Base-by-base conservation (phyloP, 2,113 vertebrate species). In the Pseudolaguvia tuberculata region DNA sequence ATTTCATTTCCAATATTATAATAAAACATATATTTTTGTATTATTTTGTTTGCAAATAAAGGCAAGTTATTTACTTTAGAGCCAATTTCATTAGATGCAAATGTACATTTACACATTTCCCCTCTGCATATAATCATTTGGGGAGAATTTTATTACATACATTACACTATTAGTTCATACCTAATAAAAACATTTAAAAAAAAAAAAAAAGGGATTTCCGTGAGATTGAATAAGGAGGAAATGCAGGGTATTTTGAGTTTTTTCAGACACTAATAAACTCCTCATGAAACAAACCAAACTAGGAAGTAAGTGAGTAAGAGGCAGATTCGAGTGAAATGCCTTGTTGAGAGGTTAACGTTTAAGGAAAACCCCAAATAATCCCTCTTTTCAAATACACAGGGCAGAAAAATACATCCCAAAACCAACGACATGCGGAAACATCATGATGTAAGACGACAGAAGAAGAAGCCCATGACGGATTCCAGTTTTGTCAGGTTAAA, bases 331-430 rank as follows among this genome's bases (percentile, higher is more conserved):
- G 18, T 45, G 12, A 47, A 65, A 47, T 1, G 2, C 21, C 12
- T 65, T 47, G 39, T 47, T 47, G 21, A 66, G 39, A 25, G 13
- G 11, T n/a, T 2, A 4, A 11, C 15, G 8, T 67, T 18, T 66
- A 9, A 67, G 45, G 48, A 21, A 27, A 14, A 23, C 42, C 13
- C 12, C 7, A 65, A 65, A 65, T 45, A 47, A 18, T 1, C 42
- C 45, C 21, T 47, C 42, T 65, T 25, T 47, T 17, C 35, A 65
- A 47, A 13, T 21, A 47, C 0, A 13, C 6, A 21, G 13, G 48
- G 42, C 42, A 48, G 42, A 66, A 66, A 66, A 48, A 23, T n/a
- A n/a, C 45, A 67, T 29, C n/a, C 23, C 63, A 67, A 5, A 66
- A 50, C 23, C 17, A 3, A 11, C 9, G 18, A 12, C 63, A 50